Evolutionary conservation across 2,797 vertebrate genomes (phyloP), one percentile per base, ranked within the genome.

Genomic region (Tauraco hartlaubi): DNA sequence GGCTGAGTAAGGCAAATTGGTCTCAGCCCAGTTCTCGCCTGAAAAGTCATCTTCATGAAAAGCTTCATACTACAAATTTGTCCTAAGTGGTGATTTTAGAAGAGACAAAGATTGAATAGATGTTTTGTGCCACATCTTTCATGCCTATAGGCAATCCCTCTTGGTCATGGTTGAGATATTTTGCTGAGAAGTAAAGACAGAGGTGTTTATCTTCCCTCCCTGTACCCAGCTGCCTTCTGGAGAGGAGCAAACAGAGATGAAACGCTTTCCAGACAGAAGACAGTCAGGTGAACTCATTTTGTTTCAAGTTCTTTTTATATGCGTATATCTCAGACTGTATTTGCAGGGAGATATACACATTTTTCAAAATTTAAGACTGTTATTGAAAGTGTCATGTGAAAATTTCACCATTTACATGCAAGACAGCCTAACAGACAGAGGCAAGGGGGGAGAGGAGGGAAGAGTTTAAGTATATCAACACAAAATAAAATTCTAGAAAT

Each of bases 161-260:
- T 66, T 64, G 52, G 95, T 74, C 92, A 87, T 23, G 83, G 88
- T 74, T 95, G 91, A 93, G 68, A 28, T 84, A 41, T 79, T 86
- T 69, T 71, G 33, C 52, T 88, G 49, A 88, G 59, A 88, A 49
- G 18, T 46, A 77, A 84, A 91, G 71, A 87, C 83, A 94, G 22
- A 41, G 35, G n/a, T 93, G 85, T 96, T 96, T 82, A 87, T 96
- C 94, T 96, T 95, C 85, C 67, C 37, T 75, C 73, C 44, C 33
- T 46, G 17, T 55, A 69, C 16, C 22, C 61, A 95, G 76, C 74
- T 88, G 77, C 87, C 76, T 76, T 87, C 49, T 85, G 74, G 61
- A 82, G 61, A 88, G 49, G 52, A 88, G 37, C 41, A 90, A 96
- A 96, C 90, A 79, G 58, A 96, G 91, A 93, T 73, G 44, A 91